Evolutionary conservation across 2,888 invertebrate genomes (phyloP).

Genomic region (Amblyteles armatorius): DNA sequence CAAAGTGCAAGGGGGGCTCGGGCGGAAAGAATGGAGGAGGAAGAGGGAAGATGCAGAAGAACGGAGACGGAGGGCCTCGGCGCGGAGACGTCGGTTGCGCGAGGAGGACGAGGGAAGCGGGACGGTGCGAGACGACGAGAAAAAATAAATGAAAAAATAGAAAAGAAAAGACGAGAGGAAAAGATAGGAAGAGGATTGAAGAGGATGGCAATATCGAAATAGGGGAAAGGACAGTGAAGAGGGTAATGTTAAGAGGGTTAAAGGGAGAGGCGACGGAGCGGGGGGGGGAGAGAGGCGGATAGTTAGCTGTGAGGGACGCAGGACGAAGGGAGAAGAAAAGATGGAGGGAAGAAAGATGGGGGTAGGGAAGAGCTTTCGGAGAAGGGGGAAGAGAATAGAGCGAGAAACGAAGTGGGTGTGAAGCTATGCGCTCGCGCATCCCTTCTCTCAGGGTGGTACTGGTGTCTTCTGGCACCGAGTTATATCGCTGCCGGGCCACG

Average conservation of each 20-base stretch:
- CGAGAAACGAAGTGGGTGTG: constrained; percentile 58
- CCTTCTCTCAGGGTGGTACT: constrained; percentile 52
- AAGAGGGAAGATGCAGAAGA: neutral
- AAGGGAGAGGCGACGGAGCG: constrained; percentile 15
- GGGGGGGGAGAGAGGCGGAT: constrained; percentile 43
- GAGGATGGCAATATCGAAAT: constrained; percentile 61
- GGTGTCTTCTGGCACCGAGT: constrained; percentile 61
- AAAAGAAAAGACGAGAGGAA: constrained; percentile 18
- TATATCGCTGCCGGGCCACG: constrained; percentile 56
- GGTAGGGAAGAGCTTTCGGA: constrained; percentile 20
- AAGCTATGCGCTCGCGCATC: constrained; percentile 71
- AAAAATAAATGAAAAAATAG: neutral
- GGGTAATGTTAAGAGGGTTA: constrained; percentile 53
- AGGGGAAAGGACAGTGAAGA: constrained; percentile 39
- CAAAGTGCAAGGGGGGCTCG: constrained; percentile 63
- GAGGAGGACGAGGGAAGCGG: neutral
- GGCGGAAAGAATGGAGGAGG: constrained; percentile 41
- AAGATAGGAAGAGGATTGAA: constrained; percentile 29
- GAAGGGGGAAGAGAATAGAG: constrained; percentile 9
- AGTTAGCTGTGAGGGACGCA: constrained; percentile 47
- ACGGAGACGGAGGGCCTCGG: constrained; percentile 22
- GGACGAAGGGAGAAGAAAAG: constrained; percentile 40
- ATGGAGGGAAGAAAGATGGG: constrained; percentile 32
- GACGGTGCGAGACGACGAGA: neutral
- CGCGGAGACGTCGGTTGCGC: neutral